A percentile compares a stretch with the other conserved stretches of the same genome.
phyloP scores from a whole-genome alignment of 1,140 invertebrate species.

The Euwallacea fornicatus region DNA sequence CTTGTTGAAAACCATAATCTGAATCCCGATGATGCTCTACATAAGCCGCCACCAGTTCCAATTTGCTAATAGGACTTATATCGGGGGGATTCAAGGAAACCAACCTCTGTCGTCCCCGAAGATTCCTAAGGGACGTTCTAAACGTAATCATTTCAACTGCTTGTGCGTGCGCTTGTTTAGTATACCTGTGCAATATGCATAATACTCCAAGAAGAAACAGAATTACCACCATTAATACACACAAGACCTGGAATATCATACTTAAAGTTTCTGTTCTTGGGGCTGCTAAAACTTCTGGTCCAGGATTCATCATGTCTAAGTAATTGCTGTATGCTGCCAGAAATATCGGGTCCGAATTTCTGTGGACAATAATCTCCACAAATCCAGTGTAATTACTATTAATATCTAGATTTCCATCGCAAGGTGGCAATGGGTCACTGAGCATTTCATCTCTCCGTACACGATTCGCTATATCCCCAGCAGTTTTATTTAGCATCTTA shows the following conservation, averaged over 20 bases:
- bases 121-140: conserved; percentile 63
- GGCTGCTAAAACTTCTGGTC: conserved; percentile 53
- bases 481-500: conserved; percentile 25
- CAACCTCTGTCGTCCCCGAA: conserved; percentile 67
- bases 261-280: conserved; percentile 50
- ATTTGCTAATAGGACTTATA: conserved; percentile 75
- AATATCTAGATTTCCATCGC: conserved; percentile 73
- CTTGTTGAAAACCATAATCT: conserved; percentile 85
- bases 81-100: conserved; percentile 71
- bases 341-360: conserved; percentile 40
- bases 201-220: conserved; percentile 67
- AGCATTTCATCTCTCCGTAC: conserved; percentile 44
- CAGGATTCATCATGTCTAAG: conserved; percentile 59
- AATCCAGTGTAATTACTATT: conserved; percentile 81
- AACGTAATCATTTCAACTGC: conserved; percentile 78
- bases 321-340: conserved; percentile 62
- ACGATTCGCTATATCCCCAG: conserved; percentile 43
- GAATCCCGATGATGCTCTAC: conserved; percentile 80
- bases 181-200: conserved; percentile 72
- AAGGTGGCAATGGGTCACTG: conserved; percentile 51
- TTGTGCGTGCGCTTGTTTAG: conserved; percentile 69
- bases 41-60: conserved; percentile 72
- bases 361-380: conserved; percentile 68
- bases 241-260: conserved; percentile 58
- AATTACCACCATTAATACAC: conserved; percentile 66